Evolutionary conservation across 2,888 invertebrate species (phyloP).

Genomic region (Parnassius glacialis): DNA sequence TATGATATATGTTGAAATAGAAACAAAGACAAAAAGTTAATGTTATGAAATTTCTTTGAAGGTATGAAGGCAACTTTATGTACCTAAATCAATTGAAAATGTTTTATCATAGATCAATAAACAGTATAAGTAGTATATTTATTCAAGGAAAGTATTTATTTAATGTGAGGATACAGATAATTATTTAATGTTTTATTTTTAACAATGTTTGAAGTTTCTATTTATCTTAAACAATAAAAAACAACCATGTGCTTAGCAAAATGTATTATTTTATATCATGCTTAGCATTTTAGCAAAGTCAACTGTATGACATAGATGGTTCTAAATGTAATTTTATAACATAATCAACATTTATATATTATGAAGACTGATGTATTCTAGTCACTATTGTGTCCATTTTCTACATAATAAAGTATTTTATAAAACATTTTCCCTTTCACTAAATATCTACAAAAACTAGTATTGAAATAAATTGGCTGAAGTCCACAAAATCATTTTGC

Average conservation of each 20-base stretch:
- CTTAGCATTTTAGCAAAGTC: conserved; percentile 33
- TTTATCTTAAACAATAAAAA: conserved; percentile 27
- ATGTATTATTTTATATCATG: conserved; percentile 44
- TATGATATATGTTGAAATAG: neutral
- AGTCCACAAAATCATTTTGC: conserved; percentile 34
- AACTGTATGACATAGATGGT: conserved; percentile 32
- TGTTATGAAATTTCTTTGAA: neutral
- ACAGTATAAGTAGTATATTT: neutral
- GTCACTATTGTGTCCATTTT: conserved; percentile 77
- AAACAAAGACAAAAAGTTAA: neutral
- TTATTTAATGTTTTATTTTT: conserved; percentile 5
- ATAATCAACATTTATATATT: conserved; percentile 56
- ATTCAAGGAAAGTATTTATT: neutral
- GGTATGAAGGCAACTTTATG: neutral
- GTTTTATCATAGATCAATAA: neutral
- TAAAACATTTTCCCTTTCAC: conserved; percentile 43
- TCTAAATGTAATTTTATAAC: conserved; percentile 40
- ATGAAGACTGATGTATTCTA: conserved; percentile 78
- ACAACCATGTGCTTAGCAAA: conserved; percentile 41
- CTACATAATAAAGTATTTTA: conserved; percentile 72
- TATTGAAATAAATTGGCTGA: conserved; percentile 36
- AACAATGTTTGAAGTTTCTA: conserved; percentile 6
- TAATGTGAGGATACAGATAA: neutral
- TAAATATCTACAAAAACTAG: conserved; percentile 48
- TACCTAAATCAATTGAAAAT: neutral